A percentile compares a stretch with the other conserved stretches of the same genome.
These are phyloP conservation scores for Byasa hedistus DNA, from an alignment of 2,888 invertebrate species.

Conservation along the genomic window DNA sequence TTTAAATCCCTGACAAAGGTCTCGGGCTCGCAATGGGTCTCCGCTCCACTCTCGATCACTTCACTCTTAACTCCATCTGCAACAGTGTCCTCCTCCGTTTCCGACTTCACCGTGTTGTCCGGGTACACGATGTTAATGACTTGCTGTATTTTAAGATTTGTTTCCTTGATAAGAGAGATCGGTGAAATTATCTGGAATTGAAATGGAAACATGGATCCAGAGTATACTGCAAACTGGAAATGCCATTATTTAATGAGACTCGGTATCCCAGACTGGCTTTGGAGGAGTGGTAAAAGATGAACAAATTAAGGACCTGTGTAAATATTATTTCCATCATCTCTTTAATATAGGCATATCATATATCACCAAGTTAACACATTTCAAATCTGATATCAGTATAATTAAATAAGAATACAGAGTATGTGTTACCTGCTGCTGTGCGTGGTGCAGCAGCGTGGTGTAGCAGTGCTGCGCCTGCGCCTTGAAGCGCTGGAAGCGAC, in stretches of 20 bases:
- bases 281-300: too few species aligned
- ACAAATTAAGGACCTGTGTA: too few species aligned
- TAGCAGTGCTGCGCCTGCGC: conserved; percentile 49
- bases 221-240: neutral
- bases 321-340: too few species aligned
- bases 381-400: too few species aligned
- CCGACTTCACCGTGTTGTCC: conserved; percentile 31
- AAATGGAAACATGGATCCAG: neutral
- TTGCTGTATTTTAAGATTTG: conserved; percentile 29
- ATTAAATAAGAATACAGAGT: too few species aligned
- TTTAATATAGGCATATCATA: too few species aligned
- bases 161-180: conserved; percentile 22
- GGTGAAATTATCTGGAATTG: conserved; percentile 29
- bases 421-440: conserved; percentile 31
- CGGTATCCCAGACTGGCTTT: too few species aligned
- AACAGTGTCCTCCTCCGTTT: conserved; percentile 27
- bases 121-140: conserved; percentile 30
- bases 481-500: conserved; percentile 49
- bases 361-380: too few species aligned
- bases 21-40: conserved; percentile 53
- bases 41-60: conserved; percentile 21
- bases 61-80: conserved; percentile 39
- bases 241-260: too few species aligned
- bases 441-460: conserved; percentile 41
- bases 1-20: conserved; percentile 51